A percentile compares a stretch with the other conserved stretches of the same genome.
Conservation (phyloP, 2,113 vertebrate genomes). For the Guaruba guarouba region DNA sequence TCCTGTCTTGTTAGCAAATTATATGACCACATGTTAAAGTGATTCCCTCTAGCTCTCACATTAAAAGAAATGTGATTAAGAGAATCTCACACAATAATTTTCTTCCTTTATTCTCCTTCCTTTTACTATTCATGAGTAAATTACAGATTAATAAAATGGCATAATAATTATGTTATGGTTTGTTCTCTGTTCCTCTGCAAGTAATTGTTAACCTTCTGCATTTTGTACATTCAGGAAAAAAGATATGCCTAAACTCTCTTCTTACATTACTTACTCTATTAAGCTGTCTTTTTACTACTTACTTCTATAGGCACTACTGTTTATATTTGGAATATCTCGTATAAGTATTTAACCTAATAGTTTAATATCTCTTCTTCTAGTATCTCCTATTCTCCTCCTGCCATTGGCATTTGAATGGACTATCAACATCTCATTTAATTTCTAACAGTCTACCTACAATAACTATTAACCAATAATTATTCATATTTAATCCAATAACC, state of each 20-base stretch:
- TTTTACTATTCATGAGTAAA: neutral
- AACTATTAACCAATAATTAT: neutral
- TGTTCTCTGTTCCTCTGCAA: neutral
- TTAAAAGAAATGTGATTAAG: neutral
- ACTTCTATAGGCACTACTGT: neutral
- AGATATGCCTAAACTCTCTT: neutral
- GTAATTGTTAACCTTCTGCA: neutral
- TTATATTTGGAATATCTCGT: neutral
- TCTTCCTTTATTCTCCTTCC: neutral
- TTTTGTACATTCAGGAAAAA: neutral
- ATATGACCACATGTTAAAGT: neutral
- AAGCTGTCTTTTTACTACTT: neutral
- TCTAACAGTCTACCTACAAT: neutral
- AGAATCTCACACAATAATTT: neutral
- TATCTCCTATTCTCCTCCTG: neutral
- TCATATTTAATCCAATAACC: neutral
- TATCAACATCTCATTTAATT: neutral
- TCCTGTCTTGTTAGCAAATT: neutral
- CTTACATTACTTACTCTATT: neutral
- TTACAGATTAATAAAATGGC: neutral
- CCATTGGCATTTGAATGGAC: neutral
- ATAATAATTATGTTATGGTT: neutral
- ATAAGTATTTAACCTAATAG: neutral
- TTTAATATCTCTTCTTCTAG: neutral
- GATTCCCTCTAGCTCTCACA: neutral